Evolutionary conservation across 1,140 invertebrate genomes (phyloP).

Genomic region (Eumaeus atala): DNA sequence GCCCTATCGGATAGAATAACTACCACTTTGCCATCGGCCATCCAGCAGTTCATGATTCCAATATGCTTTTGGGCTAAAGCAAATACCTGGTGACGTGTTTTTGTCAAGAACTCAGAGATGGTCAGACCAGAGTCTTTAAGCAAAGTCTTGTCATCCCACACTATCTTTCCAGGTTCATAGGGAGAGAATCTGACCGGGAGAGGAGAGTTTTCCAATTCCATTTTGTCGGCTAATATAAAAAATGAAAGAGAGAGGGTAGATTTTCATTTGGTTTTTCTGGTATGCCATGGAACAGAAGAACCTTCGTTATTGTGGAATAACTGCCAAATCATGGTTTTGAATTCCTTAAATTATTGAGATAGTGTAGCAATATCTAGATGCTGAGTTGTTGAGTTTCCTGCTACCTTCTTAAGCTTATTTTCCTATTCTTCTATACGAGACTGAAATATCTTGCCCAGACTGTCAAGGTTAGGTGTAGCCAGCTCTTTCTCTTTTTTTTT

Average conservation of each 20-base stretch:
- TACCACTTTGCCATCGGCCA: constrained; percentile 2
- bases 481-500: too few relatives aligned
- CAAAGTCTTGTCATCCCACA: constrained; percentile 9
- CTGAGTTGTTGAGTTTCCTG: background rate
- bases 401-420: background rate
- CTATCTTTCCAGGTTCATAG: background rate
- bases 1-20: constrained; percentile 2
- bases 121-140: background rate
- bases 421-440: background rate
- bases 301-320: background rate
- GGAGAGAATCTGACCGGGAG: background rate
- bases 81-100: constrained; percentile 5
- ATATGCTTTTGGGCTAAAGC: background rate
- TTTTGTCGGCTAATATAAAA: background rate
- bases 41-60: constrained; percentile 10
- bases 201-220: background rate
- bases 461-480: background rate
- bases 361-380: background rate
- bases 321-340: background rate
- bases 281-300: constrained; percentile 1
- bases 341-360: background rate
- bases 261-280: background rate
- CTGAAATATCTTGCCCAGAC: background rate
- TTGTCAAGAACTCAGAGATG: constrained; percentile 12
- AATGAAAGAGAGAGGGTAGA: background rate